Conservation (phyloP, 2,113 vertebrate genomes). For the Orthochromis malagaraziensis region DNA sequence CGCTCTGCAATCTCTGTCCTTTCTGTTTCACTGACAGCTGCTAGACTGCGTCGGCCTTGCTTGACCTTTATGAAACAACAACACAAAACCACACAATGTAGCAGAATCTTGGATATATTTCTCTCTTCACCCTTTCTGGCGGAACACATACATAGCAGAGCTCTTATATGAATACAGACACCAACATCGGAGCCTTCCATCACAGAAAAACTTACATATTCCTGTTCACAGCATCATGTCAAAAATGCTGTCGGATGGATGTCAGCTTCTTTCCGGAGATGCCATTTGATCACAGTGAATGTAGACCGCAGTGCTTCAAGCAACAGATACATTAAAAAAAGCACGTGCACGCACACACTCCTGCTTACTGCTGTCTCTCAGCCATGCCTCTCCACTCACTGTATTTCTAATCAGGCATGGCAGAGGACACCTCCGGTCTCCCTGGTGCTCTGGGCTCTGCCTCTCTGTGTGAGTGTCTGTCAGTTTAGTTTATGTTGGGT, state of each 20-base stretch:
- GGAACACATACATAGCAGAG: neutral
- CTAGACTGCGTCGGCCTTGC: neutral
- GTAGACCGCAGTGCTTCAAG: constrained; percentile 7
- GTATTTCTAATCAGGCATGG: constrained; percentile 54
- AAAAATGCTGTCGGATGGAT: constrained; percentile 23
- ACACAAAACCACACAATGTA: neutral
- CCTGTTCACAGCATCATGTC: constrained; percentile 8
- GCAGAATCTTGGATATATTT: neutral
- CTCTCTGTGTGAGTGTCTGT: constrained; percentile 13
- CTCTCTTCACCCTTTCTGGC: neutral
- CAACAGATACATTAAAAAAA: neutral
- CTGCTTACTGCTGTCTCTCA: neutral
- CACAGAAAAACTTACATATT: neutral
- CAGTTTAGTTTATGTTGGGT: constrained; percentile 36
- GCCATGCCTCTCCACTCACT: neutral
- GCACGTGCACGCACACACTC: neutral
- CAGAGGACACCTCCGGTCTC: constrained; percentile 48
- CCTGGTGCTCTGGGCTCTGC: constrained; percentile 3
- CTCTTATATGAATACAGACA: neutral
- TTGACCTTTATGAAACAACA: constrained; percentile 7
- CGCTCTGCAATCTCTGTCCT: neutral
- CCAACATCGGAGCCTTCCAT: neutral
- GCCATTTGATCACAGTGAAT: constrained; percentile 1
- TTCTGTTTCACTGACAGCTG: neutral
- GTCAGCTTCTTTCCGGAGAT: constrained; percentile 2